phyloP scores from a whole-genome alignment of 2,797 vertebrate genomes.

The Thripadectes ignobilis region DNA sequence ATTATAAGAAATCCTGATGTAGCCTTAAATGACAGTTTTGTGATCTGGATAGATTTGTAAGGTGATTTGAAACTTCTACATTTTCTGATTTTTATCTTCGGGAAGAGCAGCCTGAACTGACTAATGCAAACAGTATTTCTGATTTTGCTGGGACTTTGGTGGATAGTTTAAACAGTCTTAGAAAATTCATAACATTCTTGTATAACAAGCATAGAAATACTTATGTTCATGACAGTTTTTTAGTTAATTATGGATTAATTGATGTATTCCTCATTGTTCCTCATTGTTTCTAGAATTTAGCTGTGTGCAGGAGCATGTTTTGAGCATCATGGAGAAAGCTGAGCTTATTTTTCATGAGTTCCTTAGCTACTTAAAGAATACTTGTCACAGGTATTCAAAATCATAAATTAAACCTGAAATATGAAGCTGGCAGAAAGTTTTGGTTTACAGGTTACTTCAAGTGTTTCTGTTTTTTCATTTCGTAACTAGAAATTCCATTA shows the following conservation, averaged over 20 bases:
- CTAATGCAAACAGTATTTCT: neutral
- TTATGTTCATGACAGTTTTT: neutral
- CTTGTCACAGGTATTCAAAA: neutral
- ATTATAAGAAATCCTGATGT: neutral
- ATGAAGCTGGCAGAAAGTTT: neutral
- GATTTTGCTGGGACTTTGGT: neutral
- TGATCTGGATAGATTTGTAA: neutral
- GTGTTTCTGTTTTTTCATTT: neutral
- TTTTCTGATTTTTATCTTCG: neutral
- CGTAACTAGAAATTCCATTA: neutral
- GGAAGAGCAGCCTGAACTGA: neutral
- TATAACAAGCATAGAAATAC: neutral
- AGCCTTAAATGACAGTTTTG: neutral
- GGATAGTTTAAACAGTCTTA: neutral
- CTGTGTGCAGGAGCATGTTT: neutral
- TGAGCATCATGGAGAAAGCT: neutral
- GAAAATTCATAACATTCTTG: neutral
- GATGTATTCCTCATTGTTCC: neutral
- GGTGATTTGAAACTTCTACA: neutral
- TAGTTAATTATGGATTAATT: neutral
- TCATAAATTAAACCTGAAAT: neutral
- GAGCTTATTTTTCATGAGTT: neutral
- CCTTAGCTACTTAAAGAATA: neutral
- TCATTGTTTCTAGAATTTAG: neutral
- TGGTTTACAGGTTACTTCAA: neutral